phyloP scores from a whole-genome alignment of 2,888 invertebrate genomes.

The Eupithecia dodoneata region DNA sequence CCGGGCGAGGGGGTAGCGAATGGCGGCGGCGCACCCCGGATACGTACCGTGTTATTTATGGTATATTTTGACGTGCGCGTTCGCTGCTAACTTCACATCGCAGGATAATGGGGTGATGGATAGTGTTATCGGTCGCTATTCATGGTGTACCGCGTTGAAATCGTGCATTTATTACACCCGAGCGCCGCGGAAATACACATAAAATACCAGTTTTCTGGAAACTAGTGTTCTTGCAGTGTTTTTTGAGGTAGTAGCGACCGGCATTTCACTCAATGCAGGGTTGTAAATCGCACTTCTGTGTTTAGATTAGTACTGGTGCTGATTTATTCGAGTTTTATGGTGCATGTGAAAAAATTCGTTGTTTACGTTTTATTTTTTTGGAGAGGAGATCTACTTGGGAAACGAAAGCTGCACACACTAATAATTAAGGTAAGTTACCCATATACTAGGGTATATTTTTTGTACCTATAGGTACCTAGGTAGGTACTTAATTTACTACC shows the following conservation, averaged over 20 bases:
- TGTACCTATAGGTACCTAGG: no score
- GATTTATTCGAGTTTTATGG: constrained; percentile 35
- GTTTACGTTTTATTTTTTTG: constrained; percentile 23
- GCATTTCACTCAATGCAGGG: constrained; percentile 60
- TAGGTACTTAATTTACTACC: no score
- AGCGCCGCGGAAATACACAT: constrained; percentile 67
- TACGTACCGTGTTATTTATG: constrained; percentile 79
- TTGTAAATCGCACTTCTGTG: constrained; percentile 46
- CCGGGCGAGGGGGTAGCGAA: constrained; percentile 56
- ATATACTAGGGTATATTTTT: no score
- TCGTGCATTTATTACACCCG: constrained; percentile 66
- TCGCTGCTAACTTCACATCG: constrained; percentile 79
- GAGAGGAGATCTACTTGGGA: constrained; percentile 12
- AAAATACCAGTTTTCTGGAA: constrained; percentile 52
- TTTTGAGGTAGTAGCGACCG: constrained; percentile 55
- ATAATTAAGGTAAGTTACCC: constrained; percentile 35
- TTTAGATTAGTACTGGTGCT: constrained; percentile 15
- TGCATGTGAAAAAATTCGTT: constrained; percentile 46
- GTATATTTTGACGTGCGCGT: constrained; percentile 81
- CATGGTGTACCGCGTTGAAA: constrained; percentile 71
- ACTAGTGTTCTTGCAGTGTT: constrained; percentile 55
- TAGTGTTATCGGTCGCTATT: constrained; percentile 82
- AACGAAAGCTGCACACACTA: constrained; percentile 18
- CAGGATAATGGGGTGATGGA: constrained; percentile 82
- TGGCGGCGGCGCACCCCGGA: constrained; percentile 68